A percentile compares a stretch with the other conserved stretches of the same genome.
Conservation (phyloP, 2,888 invertebrate genomes). For the Pegoplata infirma region DNA sequence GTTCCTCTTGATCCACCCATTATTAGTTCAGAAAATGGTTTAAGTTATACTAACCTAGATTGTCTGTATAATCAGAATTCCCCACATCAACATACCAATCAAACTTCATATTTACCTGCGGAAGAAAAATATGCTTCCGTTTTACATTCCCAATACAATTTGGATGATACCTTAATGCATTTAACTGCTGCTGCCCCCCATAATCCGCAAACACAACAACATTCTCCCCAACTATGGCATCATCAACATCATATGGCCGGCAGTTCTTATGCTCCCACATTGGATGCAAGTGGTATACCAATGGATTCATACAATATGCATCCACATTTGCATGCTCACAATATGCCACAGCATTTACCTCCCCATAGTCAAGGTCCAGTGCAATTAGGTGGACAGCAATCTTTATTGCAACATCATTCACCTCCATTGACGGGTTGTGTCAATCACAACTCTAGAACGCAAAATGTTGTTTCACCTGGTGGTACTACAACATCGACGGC, state of each 20-base stretch:
- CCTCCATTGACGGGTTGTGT: constrained; percentile 62
- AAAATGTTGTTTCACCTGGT: constrained; percentile 75
- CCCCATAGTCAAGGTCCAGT: constrained; percentile 63
- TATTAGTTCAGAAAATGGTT: constrained; percentile 90
- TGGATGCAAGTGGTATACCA: constrained; percentile 67
- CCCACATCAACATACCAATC: constrained; percentile 76
- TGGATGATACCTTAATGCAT: constrained; percentile 74
- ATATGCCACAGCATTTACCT: constrained; percentile 65
- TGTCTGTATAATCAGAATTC: constrained; percentile 82
- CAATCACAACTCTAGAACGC: constrained; percentile 68
- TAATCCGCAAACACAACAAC: constrained; percentile 66
- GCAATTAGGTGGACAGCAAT: constrained; percentile 61
- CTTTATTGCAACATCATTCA: constrained; percentile 67
- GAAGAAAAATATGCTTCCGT: constrained; percentile 79
- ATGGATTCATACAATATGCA: constrained; percentile 72
- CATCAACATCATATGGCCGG: constrained; percentile 65
- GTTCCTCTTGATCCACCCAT: constrained; percentile 80
- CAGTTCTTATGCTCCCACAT: constrained; percentile 62
- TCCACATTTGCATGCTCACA: constrained; percentile 70
- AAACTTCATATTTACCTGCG: constrained; percentile 65
- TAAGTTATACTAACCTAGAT: constrained; percentile 94
- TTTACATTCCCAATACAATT: constrained; percentile 81
- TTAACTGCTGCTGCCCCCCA: constrained; percentile 63
- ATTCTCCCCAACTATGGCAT: constrained; percentile 74
- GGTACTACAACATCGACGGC: constrained; percentile 67